Base-by-base conservation (phyloP, 2,888 invertebrate species). In the Agrilus biguttatus region DNA sequence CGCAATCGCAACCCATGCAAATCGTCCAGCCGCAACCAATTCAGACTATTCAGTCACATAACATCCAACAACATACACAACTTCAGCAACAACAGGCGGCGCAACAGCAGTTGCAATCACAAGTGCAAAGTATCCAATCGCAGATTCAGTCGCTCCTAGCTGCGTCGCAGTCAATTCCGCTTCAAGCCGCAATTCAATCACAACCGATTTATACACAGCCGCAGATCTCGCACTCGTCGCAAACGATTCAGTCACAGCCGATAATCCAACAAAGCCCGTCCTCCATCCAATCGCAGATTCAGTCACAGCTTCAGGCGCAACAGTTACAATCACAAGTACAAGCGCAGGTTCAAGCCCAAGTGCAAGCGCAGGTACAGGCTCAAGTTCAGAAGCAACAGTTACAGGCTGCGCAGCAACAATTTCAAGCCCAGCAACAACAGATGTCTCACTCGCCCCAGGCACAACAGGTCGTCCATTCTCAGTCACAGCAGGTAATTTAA, bases 1-100 rank as follows among this genome's bases (percentile, higher is more conserved):
- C 61, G 45, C 63, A 62, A 8, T 59, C 62, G 58, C 64, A 63
- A 46, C 63, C 62, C 2, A 62, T 63, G 63, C 64, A 63, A 45
- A 62, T 63, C 32, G 62, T 63, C 5, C 65, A 63, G 40, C 62
- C 63, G 5, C 63, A 63, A 46, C 62, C 61, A 8, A 60, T 62
- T 43, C 62, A 64, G 34, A 47, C 47, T 2, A 45, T 47, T 10
- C 47, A 47, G 14, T 45, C 47, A 12, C 47, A 47, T 33, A 51
- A 52, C 41, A 43, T 52, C 21, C 51, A 51, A 37, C 52, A 52
- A 23, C 47, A 47, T 36, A 49, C 50, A n/a, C 51, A 51, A 36
- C 49, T 48, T 7, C 52, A 51, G 33, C 47, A 47, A 2, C 45
- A 45, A 21, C 47, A 48, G 38, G 45, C 46, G 33, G 39, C 47